phyloP scores from a whole-genome alignment of 1,140 invertebrate species.

The Bombus pascuorum region DNA sequence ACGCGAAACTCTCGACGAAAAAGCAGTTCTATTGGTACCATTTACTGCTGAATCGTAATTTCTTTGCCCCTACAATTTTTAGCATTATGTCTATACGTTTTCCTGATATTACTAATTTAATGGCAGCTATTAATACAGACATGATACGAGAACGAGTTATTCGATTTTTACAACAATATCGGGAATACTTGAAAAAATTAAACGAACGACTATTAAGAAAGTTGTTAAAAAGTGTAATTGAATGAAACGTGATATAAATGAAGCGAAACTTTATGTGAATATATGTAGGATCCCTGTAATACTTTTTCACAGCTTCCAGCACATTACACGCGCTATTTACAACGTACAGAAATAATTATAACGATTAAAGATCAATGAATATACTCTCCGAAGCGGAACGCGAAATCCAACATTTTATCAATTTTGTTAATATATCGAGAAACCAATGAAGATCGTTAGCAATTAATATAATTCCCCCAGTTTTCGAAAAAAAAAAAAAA shows the following conservation, averaged over 20 bases:
- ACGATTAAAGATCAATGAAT: background rate
- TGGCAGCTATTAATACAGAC: background rate
- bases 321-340: slow-evolving; percentile 6
- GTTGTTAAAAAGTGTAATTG: background rate
- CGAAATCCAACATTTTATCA: background rate
- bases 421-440: slow-evolving; percentile 21
- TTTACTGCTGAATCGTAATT: slow-evolving; percentile 16
- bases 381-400: background rate
- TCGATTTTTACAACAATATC: background rate
- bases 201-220: too few species aligned
- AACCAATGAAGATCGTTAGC: background rate
- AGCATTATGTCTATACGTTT: background rate
- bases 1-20: background rate
- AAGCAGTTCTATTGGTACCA: background rate
- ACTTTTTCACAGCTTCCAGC: slow-evolving; percentile 77
- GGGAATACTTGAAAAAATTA: too few species aligned
- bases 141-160: background rate
- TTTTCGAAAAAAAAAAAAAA: background rate
- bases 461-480: background rate
- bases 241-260: background rate
- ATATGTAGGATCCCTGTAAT: slow-evolving; percentile 62
- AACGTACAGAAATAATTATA: background rate
- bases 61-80: too few species aligned
- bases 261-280: background rate
- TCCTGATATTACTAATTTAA: background rate